Evolutionary conservation across 2,113 vertebrate species (phyloP).

Genomic region (Sapayoa aenigma): DNA sequence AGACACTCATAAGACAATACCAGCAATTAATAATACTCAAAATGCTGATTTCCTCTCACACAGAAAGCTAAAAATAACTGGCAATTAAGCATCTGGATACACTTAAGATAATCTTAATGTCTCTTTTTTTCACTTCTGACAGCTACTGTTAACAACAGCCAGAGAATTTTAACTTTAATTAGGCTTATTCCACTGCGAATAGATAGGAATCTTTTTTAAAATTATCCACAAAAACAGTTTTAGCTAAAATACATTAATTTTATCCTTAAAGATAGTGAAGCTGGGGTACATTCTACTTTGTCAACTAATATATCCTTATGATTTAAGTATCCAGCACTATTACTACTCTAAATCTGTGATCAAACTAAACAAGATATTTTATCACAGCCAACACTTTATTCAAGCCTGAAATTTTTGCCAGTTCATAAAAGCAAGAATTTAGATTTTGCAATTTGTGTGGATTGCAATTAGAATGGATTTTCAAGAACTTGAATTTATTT

Average conservation of each 20-base stretch:
- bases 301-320: neutral
- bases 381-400: neutral
- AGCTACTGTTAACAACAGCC: neutral
- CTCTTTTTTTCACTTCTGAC: neutral
- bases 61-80: neutral
- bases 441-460: neutral
- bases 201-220: neutral
- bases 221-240: neutral
- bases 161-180: conserved; percentile 1
- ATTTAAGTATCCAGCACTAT: neutral
- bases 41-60: neutral
- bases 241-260: neutral
- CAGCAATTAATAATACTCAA: neutral
- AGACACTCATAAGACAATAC: neutral
- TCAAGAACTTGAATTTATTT: neutral
- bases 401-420: neutral
- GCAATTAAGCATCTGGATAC: neutral
- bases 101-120: neutral
- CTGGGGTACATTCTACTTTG: neutral
- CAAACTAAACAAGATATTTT: neutral
- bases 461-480: no score
- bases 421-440: neutral
- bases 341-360: neutral
- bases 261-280: neutral
- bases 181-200: neutral